Conservation (phyloP, 2,113 vertebrate genomes). For the Rhinichthys klamathensis region DNA sequence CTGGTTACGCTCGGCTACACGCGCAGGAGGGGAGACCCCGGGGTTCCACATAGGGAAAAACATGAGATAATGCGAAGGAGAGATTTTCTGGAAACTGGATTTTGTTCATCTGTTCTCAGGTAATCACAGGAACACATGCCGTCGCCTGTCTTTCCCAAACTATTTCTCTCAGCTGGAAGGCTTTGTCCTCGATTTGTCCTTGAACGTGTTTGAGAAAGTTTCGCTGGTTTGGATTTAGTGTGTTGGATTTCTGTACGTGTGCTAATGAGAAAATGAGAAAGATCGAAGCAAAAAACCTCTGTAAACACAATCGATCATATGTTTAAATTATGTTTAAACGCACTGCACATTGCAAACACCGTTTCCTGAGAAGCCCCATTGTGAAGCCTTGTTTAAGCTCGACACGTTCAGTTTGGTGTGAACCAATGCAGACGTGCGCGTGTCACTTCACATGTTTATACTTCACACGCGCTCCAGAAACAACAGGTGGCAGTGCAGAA, state of each 20-base stretch:
- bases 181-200: background rate
- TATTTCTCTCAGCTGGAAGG: background rate
- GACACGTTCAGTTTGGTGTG: background rate
- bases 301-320: background rate
- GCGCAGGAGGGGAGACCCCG: slow-evolving; percentile 31
- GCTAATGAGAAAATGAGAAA: no score
- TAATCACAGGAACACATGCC: background rate
- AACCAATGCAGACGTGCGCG: background rate
- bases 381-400: background rate
- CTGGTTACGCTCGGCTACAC: slow-evolving; percentile 59
- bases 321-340: background rate
- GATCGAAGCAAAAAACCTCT: no score
- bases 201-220: background rate
- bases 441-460: background rate
- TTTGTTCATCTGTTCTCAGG: slow-evolving; percentile 30
- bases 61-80: background rate
- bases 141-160: background rate
- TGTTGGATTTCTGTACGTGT: no score
- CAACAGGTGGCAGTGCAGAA: slow-evolving; percentile 15
- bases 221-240: background rate
- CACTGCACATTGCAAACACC: background rate
- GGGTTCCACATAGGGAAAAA: background rate
- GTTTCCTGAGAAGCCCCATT: background rate
- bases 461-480: slow-evolving; percentile 6
- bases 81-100: slow-evolving; percentile 39